A percentile compares a stretch with the other conserved stretches of the same genome.
Evolutionary conservation across 2,797 vertebrate species (phyloP).

Genomic region (Dicrostonyx torquatus): DNA sequence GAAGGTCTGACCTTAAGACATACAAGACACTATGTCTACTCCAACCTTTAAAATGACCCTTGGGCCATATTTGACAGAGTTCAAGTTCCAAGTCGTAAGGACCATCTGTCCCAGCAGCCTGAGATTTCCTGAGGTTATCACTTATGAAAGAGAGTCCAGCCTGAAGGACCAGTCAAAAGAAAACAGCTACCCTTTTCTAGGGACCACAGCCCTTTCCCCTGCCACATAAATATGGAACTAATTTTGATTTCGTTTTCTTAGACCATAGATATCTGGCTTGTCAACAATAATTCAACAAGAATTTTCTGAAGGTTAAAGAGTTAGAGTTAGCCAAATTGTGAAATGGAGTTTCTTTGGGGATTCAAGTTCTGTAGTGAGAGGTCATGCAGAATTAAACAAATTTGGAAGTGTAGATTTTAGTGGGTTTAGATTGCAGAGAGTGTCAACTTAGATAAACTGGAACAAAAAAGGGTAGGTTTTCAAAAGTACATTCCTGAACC

Average conservation of each 20-base stretch:
- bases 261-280: constrained; percentile 62
- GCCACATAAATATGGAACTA: constrained; percentile 59
- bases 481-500: constrained; percentile 44
- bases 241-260: constrained; percentile 74
- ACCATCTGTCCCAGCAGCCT: neutral
- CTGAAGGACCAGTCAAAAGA: neutral
- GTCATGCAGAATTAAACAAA: constrained; percentile 67
- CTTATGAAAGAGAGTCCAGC: neutral
- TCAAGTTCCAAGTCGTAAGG: neutral
- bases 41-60: constrained; percentile 1
- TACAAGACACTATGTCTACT: neutral
- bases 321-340: constrained; percentile 62
- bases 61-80: neutral
- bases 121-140: neutral
- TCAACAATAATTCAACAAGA: constrained; percentile 60
- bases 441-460: constrained; percentile 58
- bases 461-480: constrained; percentile 63
- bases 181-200: neutral
- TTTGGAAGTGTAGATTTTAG: constrained; percentile 68
- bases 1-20: constrained; percentile 11
- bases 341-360: constrained; percentile 64
- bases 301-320: constrained; percentile 59
- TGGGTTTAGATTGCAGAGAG: constrained; percentile 50
- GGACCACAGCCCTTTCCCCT: neutral
- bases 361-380: constrained; percentile 52